Evolutionary conservation across 2,888 invertebrate species (phyloP), one percentile per base, ranked within the genome.

Genomic region (Trachelus stipa): DNA sequence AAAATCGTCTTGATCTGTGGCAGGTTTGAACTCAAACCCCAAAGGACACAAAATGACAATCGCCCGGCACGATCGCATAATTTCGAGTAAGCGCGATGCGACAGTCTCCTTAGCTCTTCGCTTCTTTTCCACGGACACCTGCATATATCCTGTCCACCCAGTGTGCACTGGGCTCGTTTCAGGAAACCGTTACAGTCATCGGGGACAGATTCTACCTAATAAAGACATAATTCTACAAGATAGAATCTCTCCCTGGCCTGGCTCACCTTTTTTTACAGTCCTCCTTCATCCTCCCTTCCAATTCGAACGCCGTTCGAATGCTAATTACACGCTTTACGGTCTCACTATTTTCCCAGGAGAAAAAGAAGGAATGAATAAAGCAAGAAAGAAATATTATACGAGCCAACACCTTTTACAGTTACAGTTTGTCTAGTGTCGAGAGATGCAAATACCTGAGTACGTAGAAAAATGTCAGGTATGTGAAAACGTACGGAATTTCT

Each of bases 141-240:
- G 86, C 74, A 76, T 34, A 12, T 71, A 71, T 71, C 56, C 31
- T 31, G 71, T 71, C 71, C 33, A 34, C 33, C 31, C 30, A 71
- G 31, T 31, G 71, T 31, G 33, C 31, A 71, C 31, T 34, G 71
- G 33, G 33, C 79, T 81, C 77, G 77, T 83, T 79, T 79, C 40
- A 68, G 78, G 79, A 79, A 85, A 88, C 88, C 87, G 88, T 88
- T 88, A 87, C 82, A 83, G 84, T 86, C 88, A 88, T 88, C 85
- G 85, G 71, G 71, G 85, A 84, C 85, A 82, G 84, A 87, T 86
- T 85, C 83, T 84, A 82, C 81, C 88, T 88, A 89, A 89, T 89
- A 89, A 89, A 89, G 89, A 89, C 88, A 89, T 89, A 87, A 89
- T 88, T 89, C 86, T 88, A 86, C 79, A 40, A 85, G 88, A 89